Conservation (phyloP, 1,140 invertebrate genomes). For the Drosophila sucinea region DNA sequence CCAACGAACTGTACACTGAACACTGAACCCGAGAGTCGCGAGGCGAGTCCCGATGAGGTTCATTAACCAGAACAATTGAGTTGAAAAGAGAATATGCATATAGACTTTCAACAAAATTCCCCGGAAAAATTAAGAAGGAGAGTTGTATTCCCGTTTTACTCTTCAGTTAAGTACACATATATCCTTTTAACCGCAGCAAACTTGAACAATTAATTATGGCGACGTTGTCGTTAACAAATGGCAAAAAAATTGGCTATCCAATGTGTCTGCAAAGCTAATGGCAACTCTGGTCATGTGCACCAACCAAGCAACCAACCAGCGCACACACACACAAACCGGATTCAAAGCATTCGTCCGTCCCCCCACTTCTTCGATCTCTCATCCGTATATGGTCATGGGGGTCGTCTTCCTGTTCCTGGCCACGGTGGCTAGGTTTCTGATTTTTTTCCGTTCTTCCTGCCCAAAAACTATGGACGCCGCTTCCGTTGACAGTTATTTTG, state of each 20-base stretch:
- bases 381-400: constrained; percentile 30
- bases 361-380: too few species aligned
- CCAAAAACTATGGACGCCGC: constrained; percentile 75
- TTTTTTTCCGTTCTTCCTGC: constrained; percentile 4
- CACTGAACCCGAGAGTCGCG: neutral
- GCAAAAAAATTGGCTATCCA: constrained; percentile 56
- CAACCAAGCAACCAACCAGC: neutral
- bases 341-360: constrained; percentile 23
- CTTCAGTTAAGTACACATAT: constrained; percentile 1
- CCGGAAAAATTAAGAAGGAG: neutral
- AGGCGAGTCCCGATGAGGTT: constrained; percentile 18
- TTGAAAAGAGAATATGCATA: constrained; percentile 4
- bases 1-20: neutral
- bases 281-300: constrained; percentile 48
- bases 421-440: constrained; percentile 40
- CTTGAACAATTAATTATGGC: constrained; percentile 71
- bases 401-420: constrained; percentile 48
- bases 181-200: constrained; percentile 22
- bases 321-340: constrained; percentile 34
- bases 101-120: neutral
- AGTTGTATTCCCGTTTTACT: neutral
- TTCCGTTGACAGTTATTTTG: constrained; percentile 80
- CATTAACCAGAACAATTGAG: constrained; percentile 42
- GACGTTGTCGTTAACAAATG: constrained; percentile 49
- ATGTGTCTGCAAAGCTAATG: constrained; percentile 39